Evolutionary conservation across 53 echinoderm and acorn worm genomes (phyloP).

Genomic region (Holothuria scabra): DNA sequence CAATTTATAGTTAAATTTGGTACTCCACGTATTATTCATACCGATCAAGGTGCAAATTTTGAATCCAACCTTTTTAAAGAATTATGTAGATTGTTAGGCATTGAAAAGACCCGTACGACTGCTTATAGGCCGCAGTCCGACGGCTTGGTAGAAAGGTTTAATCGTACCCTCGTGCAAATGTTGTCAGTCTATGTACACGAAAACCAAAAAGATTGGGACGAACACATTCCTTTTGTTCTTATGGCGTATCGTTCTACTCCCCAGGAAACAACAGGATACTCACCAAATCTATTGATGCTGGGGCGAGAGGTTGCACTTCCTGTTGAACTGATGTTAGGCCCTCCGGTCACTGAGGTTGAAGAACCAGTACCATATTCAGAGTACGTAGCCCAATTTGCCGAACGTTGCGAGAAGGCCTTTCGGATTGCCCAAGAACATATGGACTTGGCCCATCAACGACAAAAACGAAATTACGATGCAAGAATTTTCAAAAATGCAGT

Average conservation of each 20-base stretch:
- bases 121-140: constrained; percentile 24
- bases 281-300: constrained; percentile 36
- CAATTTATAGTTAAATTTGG: constrained; percentile 42
- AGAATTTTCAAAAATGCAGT: too few species aligned
- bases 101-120: neutral
- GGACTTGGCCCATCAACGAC: too few species aligned
- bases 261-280: constrained; percentile 30
- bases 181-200: neutral
- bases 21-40: constrained; percentile 36
- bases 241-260: constrained; percentile 23
- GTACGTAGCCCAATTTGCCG: constrained; percentile 7
- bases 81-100: neutral
- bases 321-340: constrained; percentile 5
- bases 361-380: neutral
- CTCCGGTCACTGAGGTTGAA: neutral
- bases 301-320: constrained; percentile 27
- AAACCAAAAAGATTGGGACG: constrained; percentile 42
- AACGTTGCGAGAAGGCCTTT: neutral
- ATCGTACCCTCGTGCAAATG: constrained; percentile 33
- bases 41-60: constrained; percentile 46
- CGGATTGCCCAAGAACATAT: too few species aligned
- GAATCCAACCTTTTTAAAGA: neutral
- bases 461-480: too few species aligned
- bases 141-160: constrained; percentile 43
- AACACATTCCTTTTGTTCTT: constrained; percentile 22